Evolutionary conservation across 2,888 invertebrate genomes (phyloP).

Genomic region (Scaptomyza cyrtandrae): DNA sequence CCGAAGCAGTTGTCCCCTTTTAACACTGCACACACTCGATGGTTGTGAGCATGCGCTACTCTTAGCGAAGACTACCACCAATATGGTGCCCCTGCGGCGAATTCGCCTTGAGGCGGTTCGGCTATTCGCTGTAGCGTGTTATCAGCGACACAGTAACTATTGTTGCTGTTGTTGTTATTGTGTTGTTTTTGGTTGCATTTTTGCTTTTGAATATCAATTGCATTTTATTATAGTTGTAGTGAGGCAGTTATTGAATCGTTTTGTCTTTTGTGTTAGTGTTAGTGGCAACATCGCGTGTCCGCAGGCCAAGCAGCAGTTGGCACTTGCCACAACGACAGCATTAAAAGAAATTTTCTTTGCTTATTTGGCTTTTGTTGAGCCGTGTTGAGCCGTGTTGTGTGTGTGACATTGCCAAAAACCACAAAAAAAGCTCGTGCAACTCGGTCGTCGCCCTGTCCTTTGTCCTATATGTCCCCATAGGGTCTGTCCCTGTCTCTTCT

Average conservation of each 20-base stretch:
- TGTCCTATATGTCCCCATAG: conserved; percentile 40
- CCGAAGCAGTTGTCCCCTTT: conserved; percentile 1
- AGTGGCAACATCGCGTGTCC: conserved; percentile 62
- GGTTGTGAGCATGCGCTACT: conserved; percentile 66
- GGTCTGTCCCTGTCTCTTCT: conserved; percentile 25
- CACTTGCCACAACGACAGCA: conserved; percentile 45
- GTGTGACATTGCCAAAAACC: conserved; percentile 77
- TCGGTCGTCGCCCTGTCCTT: conserved; percentile 39
- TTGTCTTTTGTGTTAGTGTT: conserved; percentile 9
- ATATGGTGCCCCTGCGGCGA: conserved; percentile 47
- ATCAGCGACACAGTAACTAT: conserved; percentile 16
- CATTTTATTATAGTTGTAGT: conserved; percentile 57
- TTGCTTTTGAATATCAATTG: conserved; percentile 81
- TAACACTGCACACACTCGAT: not conserved
- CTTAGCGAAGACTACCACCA: not conserved
- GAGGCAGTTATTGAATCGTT: conserved; percentile 52
- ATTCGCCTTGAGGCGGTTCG: conserved; percentile 47
- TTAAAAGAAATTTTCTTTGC: conserved; percentile 49
- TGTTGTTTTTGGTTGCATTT: conserved; percentile 56
- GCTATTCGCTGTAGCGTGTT: conserved; percentile 33
- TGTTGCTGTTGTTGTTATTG: conserved; percentile 14
- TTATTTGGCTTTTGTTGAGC: conserved; percentile 60
- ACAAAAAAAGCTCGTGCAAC: conserved; percentile 57
- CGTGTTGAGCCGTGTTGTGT: too few relatives aligned
- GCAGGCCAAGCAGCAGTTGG: conserved; percentile 52